Base-by-base conservation (phyloP, 2,797 vertebrate species). In the Melanotaenia nigrans region DNA sequence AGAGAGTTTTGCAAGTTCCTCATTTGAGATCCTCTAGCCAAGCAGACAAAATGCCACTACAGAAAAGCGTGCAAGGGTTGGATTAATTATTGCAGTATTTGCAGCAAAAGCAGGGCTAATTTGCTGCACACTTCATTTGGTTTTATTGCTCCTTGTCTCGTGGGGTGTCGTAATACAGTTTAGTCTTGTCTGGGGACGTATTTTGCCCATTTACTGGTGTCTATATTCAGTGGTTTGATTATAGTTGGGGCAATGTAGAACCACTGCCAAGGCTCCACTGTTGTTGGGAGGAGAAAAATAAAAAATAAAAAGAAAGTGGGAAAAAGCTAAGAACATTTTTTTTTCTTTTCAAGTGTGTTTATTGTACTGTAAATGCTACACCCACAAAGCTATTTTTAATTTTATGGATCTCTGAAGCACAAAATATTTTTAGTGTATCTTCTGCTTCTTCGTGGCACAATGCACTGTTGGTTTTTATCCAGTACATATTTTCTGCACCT, bases 41-140 rank as follows among this genome's bases (percentile, higher is more conserved):
- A 64, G 22, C 11, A 45, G 67, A 68, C 49, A 82, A 67, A 86
- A 81, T 84, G 82, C 81, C 68, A 65, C 70, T 75, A 72, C 74
- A 88, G 68, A 85, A 75, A 87, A 77, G 67, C 76, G 54, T 87
- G 81, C 81, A 89, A 82, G 24, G 30, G 33, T 54, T 87, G 75
- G 71, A 82, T 88, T 91, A 89, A 91, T 90, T 85, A 84, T 82
- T 81, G 75, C 76, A 84, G 87, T 87, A 88, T 89, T 78, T 84
- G 78, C 79, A 77, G 84, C 71, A 91, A 90, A 30, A 78, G 77
- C 83, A 73, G 66, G 68, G 78, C 83, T 89, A 86, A 91, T 90
- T 91, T 87, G 83, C 82, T 74, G 73, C 84, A 89, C 87, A 90
- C 89, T 92, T 92, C 77, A 88, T 90, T 89, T 90, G 75, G 60